These are phyloP conservation scores for Apogon talboti DNA, from an alignment of 2,797 vertebrate species.

Conservation along the genomic window DNA sequence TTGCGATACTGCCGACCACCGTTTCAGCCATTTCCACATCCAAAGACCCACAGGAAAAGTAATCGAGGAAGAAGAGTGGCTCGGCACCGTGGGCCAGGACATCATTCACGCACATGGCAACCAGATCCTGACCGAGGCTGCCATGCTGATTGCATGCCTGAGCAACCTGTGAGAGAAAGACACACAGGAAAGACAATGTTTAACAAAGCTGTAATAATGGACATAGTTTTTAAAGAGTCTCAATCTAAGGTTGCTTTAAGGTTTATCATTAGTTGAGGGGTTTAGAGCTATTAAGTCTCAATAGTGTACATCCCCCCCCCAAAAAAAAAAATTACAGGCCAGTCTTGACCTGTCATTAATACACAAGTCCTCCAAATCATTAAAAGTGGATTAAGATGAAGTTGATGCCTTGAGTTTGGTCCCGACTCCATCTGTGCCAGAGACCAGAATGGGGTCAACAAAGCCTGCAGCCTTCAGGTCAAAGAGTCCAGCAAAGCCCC, in stretches of 20 bases:
- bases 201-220: no score
- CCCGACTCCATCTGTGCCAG: constrained; percentile 96
- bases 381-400: not conserved
- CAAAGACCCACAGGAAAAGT: constrained; percentile 94
- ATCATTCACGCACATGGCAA: constrained; percentile 98
- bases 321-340: no score
- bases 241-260: no score
- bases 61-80: constrained; percentile 97
- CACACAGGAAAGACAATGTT: no score
- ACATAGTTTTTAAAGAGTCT: no score
- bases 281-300: no score
- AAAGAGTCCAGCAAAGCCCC: constrained; percentile 96
- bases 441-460: constrained; percentile 92
- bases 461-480: constrained; percentile 96
- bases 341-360: no score
- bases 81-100: constrained; percentile 96
- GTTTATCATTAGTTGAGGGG: no score
- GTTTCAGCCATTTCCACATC: constrained; percentile 85
- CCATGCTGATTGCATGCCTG: constrained; percentile 88
- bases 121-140: constrained; percentile 93
- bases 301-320: no score
- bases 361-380: not conserved
- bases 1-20: constrained; percentile 89
- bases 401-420: constrained; percentile 93
- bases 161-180: constrained; percentile 75